Evolutionary conservation across 2,797 vertebrate genomes (phyloP).

Genomic region (Aplochiton taeniatus): DNA sequence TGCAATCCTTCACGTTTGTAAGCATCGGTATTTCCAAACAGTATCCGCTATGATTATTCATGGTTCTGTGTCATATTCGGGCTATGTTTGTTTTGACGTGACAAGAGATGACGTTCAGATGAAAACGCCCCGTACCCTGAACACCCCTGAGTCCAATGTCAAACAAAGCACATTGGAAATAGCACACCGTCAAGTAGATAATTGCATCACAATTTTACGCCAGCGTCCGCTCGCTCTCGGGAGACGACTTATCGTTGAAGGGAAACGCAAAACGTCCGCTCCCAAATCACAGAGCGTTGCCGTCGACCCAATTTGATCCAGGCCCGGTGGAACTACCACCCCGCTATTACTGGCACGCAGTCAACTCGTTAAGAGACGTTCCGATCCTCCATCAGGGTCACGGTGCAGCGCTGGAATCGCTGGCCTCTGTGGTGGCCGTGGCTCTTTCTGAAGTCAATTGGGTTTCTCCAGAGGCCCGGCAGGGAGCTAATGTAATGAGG

Average conservation of each 20-base stretch:
- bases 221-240: too few species aligned
- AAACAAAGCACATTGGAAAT: too few species aligned
- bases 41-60: constrained; percentile 42
- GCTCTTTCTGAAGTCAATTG: constrained; percentile 61
- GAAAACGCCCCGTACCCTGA: too few species aligned
- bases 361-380: constrained; percentile 52
- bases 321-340: constrained; percentile 24
- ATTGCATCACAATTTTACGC: too few species aligned
- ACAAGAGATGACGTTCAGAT: too few species aligned
- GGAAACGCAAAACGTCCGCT: background rate
- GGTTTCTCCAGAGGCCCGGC: constrained; percentile 59
- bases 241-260: too few species aligned
- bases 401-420: constrained; percentile 21
- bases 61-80: constrained; percentile 30
- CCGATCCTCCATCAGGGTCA: constrained; percentile 56
- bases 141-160: too few species aligned
- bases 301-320: constrained; percentile 15
- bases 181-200: too few species aligned
- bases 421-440: constrained; percentile 19
- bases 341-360: background rate
- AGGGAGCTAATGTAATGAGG: constrained; percentile 69
- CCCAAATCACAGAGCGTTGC: background rate
- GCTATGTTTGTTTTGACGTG: too few species aligned
- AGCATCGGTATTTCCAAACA: constrained; percentile 39
- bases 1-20: constrained; percentile 34